A percentile compares a stretch with the other conserved stretches of the same genome.
phyloP scores from a whole-genome alignment of 2,888 invertebrate species.

The Globia sparganii region DNA sequence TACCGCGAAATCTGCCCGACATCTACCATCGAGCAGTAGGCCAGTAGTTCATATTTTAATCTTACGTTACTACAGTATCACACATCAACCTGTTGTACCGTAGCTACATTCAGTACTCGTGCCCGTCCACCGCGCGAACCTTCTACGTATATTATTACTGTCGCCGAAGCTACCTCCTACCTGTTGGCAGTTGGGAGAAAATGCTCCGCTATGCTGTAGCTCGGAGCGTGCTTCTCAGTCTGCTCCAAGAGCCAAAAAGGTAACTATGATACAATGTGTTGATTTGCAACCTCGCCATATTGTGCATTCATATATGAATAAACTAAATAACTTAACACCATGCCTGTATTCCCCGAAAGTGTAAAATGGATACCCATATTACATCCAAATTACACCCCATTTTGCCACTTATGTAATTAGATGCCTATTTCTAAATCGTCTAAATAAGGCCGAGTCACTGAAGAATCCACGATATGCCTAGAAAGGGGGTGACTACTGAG shows the following conservation, averaged over 20 bases:
- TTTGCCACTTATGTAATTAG: not conserved
- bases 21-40: not conserved
- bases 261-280: not conserved
- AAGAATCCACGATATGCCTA: not conserved
- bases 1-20: not conserved
- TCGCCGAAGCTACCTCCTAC: slow-evolving; percentile 8
- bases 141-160: not conserved
- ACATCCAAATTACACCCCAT: not conserved
- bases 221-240: not conserved
- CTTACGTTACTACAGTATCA: not conserved
- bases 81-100: slow-evolving; percentile 37
- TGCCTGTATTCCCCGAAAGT: not conserved
- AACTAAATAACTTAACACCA: not conserved
- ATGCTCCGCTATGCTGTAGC: not conserved
- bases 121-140: not conserved
- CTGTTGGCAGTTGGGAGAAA: slow-evolving; percentile 67
- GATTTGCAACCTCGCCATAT: slow-evolving; percentile 1
- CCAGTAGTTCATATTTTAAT: not conserved
- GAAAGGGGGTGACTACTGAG: not conserved
- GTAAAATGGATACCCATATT: not conserved
- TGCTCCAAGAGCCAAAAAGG: not conserved
- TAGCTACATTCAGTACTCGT: not conserved
- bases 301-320: not conserved
- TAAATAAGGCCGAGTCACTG: not conserved
- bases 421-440: not conserved